These are phyloP conservation scores for Gnathonemus longibarbis DNA, from an alignment of 2,113 vertebrate species.

Conservation along the genomic window DNA sequence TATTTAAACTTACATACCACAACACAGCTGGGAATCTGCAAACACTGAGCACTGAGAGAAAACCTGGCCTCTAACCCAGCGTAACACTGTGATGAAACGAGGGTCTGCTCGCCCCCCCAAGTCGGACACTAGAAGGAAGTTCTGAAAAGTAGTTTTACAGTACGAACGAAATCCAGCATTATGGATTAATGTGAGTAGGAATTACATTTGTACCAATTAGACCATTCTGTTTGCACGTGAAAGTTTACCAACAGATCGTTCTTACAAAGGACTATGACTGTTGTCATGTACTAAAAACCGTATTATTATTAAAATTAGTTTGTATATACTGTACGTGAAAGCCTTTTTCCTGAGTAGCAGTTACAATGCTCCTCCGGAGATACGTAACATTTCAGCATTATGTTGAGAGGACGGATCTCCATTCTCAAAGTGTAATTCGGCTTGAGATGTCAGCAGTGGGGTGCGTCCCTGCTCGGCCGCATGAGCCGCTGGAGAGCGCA, in stretches of 20 bases:
- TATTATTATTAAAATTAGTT: not conserved
- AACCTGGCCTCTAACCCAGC: not conserved
- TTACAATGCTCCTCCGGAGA: not conserved
- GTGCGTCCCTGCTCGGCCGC: not conserved
- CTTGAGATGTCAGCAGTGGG: not conserved
- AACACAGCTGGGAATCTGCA: not conserved
- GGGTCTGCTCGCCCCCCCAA: not conserved
- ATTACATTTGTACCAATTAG: not conserved
- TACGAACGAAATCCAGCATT: not conserved
- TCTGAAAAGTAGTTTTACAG: not conserved
- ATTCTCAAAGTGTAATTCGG: not conserved
- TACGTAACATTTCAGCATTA: not conserved
- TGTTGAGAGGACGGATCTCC: not conserved
- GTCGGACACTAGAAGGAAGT: not conserved
- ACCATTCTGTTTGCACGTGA: not conserved
- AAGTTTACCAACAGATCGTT: not conserved
- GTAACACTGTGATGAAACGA: not conserved
- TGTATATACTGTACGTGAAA: not conserved
- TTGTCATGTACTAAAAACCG: not conserved
- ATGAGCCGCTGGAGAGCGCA: not conserved
- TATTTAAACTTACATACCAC: not conserved
- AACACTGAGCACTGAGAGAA: not conserved
- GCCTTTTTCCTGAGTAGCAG: not conserved
- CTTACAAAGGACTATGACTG: not conserved
- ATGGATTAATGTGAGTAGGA: not conserved